These are phyloP conservation scores for Drosophila yakuba DNA, from an alignment of 1,140 invertebrate genomes.

Conservation along the genomic window DNA sequence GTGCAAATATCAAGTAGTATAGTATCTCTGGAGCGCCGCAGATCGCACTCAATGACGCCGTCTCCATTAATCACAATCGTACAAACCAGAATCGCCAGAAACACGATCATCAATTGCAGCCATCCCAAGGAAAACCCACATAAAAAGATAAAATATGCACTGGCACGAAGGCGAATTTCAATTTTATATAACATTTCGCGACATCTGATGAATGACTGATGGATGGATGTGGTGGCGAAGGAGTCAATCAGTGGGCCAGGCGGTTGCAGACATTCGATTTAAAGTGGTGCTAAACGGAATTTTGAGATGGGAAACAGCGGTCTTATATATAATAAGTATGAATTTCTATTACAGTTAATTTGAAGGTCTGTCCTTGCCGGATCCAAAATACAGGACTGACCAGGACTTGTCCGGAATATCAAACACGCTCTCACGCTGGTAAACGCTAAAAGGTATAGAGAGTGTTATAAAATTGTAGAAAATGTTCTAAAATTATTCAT, in stretches of 20 bases:
- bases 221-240: constrained; percentile 14
- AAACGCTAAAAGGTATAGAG: neutral
- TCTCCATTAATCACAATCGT: constrained; percentile 78
- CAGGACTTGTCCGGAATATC: constrained; percentile 76
- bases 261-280: constrained; percentile 25
- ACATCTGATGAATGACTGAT: constrained; percentile 36
- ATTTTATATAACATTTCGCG: constrained; percentile 50
- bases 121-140: constrained; percentile 36
- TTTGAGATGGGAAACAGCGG: neutral
- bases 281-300: neutral
- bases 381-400: constrained; percentile 71
- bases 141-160: constrained; percentile 47
- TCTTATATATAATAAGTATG: neutral
- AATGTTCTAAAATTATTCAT: no score
- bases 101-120: constrained; percentile 60
- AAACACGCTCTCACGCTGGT: constrained; percentile 22
- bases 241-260: constrained; percentile 61
- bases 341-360: constrained; percentile 20
- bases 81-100: constrained; percentile 15
- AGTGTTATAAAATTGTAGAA: no score
- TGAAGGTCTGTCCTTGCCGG: constrained; percentile 31
- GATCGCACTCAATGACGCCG: constrained; percentile 74
- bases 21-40: constrained; percentile 43
- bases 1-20: constrained; percentile 40
- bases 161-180: constrained; percentile 59